phyloP scores from a whole-genome alignment of 2,888 invertebrate genomes.

The Cantharis rustica region DNA sequence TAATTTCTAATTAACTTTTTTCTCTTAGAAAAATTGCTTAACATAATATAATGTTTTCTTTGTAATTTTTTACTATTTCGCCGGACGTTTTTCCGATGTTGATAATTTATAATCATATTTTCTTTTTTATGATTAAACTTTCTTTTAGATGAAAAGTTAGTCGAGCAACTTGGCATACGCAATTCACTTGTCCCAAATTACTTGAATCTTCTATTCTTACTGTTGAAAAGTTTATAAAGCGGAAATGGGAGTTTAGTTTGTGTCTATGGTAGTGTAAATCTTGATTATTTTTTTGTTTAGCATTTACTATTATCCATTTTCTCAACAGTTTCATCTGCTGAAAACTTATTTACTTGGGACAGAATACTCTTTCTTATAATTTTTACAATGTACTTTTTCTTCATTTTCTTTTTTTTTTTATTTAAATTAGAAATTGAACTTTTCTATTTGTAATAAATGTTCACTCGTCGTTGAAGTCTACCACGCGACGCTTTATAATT shows the following conservation, averaged over 20 bases:
- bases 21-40: background rate
- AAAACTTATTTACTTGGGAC: background rate
- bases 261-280: background rate
- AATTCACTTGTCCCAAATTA: conserved; percentile 1
- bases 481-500: too few relatives aligned
- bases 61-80: background rate
- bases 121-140: conserved; percentile 1
- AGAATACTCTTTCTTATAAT: background rate
- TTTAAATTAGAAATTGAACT: background rate
- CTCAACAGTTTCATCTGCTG: background rate
- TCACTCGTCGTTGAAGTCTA: too few relatives aligned
- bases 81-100: background rate
- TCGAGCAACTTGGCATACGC: background rate
- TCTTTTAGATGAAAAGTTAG: background rate
- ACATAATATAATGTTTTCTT: background rate
- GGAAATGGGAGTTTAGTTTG: conserved; percentile 1
- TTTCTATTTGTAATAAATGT: background rate
- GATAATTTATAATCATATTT: background rate
- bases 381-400: background rate
- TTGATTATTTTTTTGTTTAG: background rate
- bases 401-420: background rate
- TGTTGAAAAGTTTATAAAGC: conserved; percentile 3
- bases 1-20: conserved; percentile 6
- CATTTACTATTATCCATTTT: background rate
- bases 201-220: background rate